Conservation (phyloP, 2,797 vertebrate species). For the Sebastes diploproa region DNA sequence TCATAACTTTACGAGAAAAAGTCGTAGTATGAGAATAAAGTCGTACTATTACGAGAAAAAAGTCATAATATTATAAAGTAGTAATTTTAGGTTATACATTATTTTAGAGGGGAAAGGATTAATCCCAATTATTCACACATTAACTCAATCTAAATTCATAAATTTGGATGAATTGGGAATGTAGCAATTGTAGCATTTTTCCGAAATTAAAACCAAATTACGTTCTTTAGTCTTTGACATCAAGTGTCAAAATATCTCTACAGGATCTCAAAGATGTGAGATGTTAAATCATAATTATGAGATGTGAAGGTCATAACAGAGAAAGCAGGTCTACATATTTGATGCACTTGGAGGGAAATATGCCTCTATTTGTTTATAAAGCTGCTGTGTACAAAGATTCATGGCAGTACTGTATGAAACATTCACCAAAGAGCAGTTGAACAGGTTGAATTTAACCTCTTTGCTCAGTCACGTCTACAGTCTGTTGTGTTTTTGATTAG, state of each 20-base stretch:
- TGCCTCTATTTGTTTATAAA: not conserved
- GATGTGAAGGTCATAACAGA: not conserved
- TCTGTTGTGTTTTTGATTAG: not conserved
- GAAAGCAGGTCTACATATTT: not conserved
- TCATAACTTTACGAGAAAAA: no score
- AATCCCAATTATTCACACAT: not conserved
- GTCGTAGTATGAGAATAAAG: no score
- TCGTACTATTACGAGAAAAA: no score
- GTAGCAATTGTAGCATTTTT: not conserved
- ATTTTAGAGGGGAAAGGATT: not conserved
- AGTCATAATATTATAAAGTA: no score
- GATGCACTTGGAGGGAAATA: not conserved
- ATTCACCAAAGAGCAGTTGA: not conserved
- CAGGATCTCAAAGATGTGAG: not conserved
- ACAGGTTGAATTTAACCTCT: not conserved
- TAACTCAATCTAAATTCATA: not conserved
- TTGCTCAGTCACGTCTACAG: not conserved
- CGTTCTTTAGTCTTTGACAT: not conserved
- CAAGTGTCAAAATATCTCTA: not conserved
- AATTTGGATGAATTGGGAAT: not conserved
- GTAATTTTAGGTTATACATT: no score
- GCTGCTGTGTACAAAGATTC: not conserved
- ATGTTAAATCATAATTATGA: not conserved
- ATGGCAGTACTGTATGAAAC: not conserved
- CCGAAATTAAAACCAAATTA: not conserved